phyloP scores from a whole-genome alignment of 1,140 invertebrate species.

The Drosophila prosaltans region DNA sequence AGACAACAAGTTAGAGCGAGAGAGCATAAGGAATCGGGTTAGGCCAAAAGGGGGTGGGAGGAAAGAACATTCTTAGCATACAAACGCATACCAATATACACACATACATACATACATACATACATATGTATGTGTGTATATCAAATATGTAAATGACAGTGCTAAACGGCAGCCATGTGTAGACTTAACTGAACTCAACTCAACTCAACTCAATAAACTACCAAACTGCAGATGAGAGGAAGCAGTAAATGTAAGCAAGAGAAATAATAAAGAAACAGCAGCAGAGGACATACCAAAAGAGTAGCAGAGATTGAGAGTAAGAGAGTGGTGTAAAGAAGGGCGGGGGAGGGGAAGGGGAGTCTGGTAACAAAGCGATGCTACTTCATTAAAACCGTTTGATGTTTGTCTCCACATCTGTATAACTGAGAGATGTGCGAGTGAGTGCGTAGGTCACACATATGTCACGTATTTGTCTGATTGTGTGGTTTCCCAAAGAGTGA shows the following conservation, averaged over 20 bases:
- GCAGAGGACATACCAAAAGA: background rate
- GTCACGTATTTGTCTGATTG: constrained; percentile 49
- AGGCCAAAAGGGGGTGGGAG: background rate
- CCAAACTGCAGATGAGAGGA: background rate
- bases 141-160: constrained; percentile 42
- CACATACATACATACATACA: constrained; percentile 7
- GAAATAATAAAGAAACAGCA: background rate
- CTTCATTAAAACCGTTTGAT: constrained; percentile 60
- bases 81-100: background rate
- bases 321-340: background rate
- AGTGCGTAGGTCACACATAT: constrained; percentile 26
- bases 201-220: constrained; percentile 6
- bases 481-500: constrained; percentile 2
- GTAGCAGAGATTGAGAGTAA: background rate
- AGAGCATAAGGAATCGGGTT: background rate
- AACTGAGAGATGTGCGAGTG: constrained; percentile 8
- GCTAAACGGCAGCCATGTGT: constrained; percentile 20
- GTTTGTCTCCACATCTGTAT: constrained; percentile 18
- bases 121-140: background rate
- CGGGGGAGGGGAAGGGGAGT: too few relatives aligned
- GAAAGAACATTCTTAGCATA: background rate
- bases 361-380: constrained; percentile 38
- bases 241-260: background rate
- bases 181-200: background rate
- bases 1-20: background rate